These are phyloP conservation scores for Phymastichus coffea DNA, from an alignment of 1,140 invertebrate genomes.

Conservation along the genomic window DNA sequence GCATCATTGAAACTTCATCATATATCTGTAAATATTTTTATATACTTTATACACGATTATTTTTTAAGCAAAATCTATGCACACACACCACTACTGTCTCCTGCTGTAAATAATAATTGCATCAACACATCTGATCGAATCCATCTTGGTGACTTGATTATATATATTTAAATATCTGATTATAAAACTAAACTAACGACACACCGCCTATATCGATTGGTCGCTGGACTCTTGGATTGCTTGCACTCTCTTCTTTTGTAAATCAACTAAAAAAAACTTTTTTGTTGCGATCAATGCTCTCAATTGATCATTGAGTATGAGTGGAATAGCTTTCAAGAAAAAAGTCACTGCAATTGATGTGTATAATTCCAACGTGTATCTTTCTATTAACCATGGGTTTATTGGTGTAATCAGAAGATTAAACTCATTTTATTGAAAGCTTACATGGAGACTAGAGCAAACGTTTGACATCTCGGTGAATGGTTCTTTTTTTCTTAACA, in stretches of 20 bases:
- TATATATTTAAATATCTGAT: constrained; percentile 28
- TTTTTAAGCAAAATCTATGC: constrained; percentile 58
- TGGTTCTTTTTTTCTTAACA: no score
- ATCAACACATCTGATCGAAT: constrained; percentile 44
- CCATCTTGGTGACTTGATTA: constrained; percentile 48
- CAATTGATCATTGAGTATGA: no score
- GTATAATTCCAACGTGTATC: no score
- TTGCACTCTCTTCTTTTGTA: constrained; percentile 42
- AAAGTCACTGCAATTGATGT: no score
- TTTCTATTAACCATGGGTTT: no score
- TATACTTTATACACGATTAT: constrained; percentile 48
- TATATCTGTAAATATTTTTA: constrained; percentile 50
- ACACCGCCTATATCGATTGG: constrained; percentile 51
- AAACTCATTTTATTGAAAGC: no score
- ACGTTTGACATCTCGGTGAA: no score
- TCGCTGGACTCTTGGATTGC: constrained; percentile 55
- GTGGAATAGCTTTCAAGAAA: no score
- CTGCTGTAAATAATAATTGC: constrained; percentile 54
- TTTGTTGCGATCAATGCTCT: no score
- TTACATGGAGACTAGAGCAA: no score
- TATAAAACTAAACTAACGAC: constrained; percentile 57
- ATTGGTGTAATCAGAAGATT: no score
- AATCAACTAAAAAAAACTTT: constrained; percentile 21
- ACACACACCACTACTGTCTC: constrained; percentile 52
- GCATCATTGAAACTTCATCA: constrained; percentile 61